Conservation (phyloP, 2,113 vertebrate species). For the Tychaedon coryphoeus region DNA sequence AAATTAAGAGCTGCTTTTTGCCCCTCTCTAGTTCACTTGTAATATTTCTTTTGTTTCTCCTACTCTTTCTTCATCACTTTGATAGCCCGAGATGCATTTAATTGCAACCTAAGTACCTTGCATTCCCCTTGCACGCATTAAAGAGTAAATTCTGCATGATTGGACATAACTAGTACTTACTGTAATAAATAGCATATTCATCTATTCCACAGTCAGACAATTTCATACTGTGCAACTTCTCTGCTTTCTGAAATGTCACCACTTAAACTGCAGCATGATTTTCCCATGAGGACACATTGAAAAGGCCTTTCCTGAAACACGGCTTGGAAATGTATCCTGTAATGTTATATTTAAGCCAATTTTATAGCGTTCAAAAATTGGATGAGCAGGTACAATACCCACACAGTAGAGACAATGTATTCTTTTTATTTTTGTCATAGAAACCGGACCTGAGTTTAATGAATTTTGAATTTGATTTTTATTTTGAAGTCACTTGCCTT, state of each 20-base stretch:
- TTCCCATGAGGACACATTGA: constrained; percentile 26
- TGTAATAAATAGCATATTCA: constrained; percentile 38
- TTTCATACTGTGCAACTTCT: background rate
- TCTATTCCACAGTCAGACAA: constrained; percentile 23
- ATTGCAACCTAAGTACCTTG: constrained; percentile 35
- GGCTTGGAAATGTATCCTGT: constrained; percentile 6
- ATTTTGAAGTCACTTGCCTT: background rate
- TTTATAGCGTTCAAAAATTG: constrained; percentile 16
- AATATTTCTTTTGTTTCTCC: background rate
- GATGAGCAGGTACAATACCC: background rate
- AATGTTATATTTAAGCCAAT: background rate
- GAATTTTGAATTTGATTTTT: background rate
- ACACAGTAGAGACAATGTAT: background rate
- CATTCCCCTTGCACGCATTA: background rate
- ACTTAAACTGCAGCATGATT: constrained; percentile 20
- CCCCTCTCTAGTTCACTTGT: background rate
- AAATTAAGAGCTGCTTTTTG: background rate
- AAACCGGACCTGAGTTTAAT: background rate
- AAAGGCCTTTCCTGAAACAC: constrained; percentile 15
- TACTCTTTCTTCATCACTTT: constrained; percentile 7
- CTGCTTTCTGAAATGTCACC: constrained; percentile 13
- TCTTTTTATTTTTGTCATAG: background rate
- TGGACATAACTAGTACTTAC: constrained; percentile 40
- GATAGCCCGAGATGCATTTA: constrained; percentile 13
- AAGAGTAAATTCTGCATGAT: constrained; percentile 47